A percentile compares a stretch with the other conserved stretches of the same genome.
Conservation (phyloP, 1,140 invertebrate species). For the Alviniconcha marisindica region DNA sequence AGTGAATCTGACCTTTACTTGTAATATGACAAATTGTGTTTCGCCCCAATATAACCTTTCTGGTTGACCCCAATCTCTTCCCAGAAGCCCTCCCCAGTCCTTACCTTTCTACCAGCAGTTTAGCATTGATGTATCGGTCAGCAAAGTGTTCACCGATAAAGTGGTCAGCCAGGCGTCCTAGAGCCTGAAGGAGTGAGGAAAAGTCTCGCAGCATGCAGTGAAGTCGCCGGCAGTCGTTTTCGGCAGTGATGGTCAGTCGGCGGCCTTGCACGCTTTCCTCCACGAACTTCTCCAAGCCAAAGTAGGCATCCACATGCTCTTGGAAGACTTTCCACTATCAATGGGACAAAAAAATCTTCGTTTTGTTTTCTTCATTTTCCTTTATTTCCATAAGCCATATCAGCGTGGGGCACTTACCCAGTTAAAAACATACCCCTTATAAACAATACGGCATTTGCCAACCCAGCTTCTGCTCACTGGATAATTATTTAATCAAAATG, state of each 20-base stretch:
- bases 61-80: too few species aligned
- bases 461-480: too few species aligned
- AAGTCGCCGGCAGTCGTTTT: conserved; percentile 77
- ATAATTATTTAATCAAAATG: too few species aligned
- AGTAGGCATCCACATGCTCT: conserved; percentile 79
- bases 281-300: conserved; percentile 77
- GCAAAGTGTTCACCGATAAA: conserved; percentile 78
- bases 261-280: conserved; percentile 66
- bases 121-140: conserved; percentile 68
- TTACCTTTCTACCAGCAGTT: conserved; percentile 71
- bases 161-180: conserved; percentile 80
- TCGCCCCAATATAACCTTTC: too few species aligned
- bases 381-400: not conserved
- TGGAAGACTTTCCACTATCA: conserved; percentile 73
- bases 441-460: too few species aligned
- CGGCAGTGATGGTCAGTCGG: conserved; percentile 74
- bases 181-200: conserved; percentile 81
- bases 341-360: not conserved
- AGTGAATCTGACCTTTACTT: too few species aligned
- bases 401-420: not conserved
- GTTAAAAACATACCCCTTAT: not conserved
- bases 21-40: too few species aligned
- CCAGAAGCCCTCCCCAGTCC: too few species aligned
- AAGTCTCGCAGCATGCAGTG: conserved; percentile 81
- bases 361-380: not conserved